Percentiles rank a stretch among this genome's conserved stretches.
Evolutionary conservation across 2,888 invertebrate genomes (phyloP).

Genomic region (Clusia tigrina): DNA sequence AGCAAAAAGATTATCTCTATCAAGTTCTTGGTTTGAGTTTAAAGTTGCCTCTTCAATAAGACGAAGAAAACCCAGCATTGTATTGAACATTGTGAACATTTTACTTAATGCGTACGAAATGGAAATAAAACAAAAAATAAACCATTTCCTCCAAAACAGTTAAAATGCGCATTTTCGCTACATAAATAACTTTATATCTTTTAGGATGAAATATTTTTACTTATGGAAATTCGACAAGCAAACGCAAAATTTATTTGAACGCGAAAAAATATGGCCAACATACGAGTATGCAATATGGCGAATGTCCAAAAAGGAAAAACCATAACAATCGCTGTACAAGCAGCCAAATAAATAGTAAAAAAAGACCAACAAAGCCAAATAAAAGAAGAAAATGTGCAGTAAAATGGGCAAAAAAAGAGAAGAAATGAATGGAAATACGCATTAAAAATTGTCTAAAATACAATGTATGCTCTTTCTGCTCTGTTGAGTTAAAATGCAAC

Average conservation of each 20-base stretch:
- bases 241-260: slow-evolving; percentile 1
- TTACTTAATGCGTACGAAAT: too few species aligned
- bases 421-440: slow-evolving; percentile 7
- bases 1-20: too few species aligned
- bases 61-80: too few species aligned
- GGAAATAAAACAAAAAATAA: neutral
- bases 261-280: slow-evolving; percentile 8
- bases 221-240: slow-evolving; percentile 10
- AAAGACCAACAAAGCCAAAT: neutral
- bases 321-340: neutral
- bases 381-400: neutral
- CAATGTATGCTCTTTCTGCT: neutral
- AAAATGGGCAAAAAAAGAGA: neutral
- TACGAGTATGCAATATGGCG: slow-evolving; percentile 10
- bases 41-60: too few species aligned
- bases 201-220: slow-evolving; percentile 2
- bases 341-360: neutral
- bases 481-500: slow-evolving; percentile 6
- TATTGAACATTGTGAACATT: too few species aligned
- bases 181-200: neutral
- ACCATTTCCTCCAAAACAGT: neutral
- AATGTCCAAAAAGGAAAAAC: slow-evolving; percentile 2
- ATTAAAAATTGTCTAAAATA: slow-evolving; percentile 4
- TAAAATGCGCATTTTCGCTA: slow-evolving; percentile 6
- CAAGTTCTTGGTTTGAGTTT: too few species aligned